Evolutionary conservation across 2,888 invertebrate genomes (phyloP), one percentile per base, ranked within the genome.

Genomic region (Drosophila formosana): DNA sequence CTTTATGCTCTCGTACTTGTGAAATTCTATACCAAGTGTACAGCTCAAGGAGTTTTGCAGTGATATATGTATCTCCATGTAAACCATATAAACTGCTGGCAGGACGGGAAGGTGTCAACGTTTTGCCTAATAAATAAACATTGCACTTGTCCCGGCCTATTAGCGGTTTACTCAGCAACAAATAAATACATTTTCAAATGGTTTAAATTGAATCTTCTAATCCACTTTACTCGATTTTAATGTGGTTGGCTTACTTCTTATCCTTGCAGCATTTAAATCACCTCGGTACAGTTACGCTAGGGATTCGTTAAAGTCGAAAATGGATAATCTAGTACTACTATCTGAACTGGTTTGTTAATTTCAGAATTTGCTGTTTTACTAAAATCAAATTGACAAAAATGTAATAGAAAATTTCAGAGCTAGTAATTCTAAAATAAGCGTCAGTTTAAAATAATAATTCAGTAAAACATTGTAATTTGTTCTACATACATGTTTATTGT

Each of bases 131-230:
- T 88, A 82, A 79, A 79, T 91, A 89, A 94, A 94, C 94, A 94
- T 94, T 94, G 94, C 94, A 94, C 94, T 94, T 94, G 94, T 94
- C 94, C 94, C 94, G 94, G 94, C 94, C 94, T 94, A 94, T 94
- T 88, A 91, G 93, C 92, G 91, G 70, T 90, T 79, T 88, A 41
- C 66, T 9, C 18, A 23, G 43, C 72, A 47, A 51, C 73, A 49
- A 25, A 13, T 23, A 7, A n/a, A 7, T 1, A 25, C 11, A 0
- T 11, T 25, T 26, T 8, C 0, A 28, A 28, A 28, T 5, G 6
- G 28, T 5, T 32, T 8, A 1, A 11, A 3, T 41, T 28, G 8
- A 26, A 8, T 1, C 13, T 5, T 9, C 6, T 13, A 9, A 23
- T 25, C 1, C 2, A 30, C 18, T 18, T 18, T 18, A 18, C 18